A percentile compares a stretch with the other conserved stretches of the same genome.
phyloP scores from a whole-genome alignment of 2,797 vertebrate genomes.

The Melanotaenia nigrans region DNA sequence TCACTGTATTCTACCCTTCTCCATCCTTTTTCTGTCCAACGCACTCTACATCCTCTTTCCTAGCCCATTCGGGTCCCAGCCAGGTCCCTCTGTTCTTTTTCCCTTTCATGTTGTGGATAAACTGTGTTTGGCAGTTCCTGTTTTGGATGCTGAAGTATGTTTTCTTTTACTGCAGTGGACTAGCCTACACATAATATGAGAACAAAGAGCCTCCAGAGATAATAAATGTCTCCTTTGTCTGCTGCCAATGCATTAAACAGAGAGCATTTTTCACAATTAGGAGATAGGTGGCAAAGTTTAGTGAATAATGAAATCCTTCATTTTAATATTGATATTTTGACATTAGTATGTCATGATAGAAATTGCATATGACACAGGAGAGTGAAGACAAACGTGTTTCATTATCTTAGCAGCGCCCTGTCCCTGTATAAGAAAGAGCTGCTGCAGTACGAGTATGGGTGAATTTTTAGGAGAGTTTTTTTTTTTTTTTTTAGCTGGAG shows the following conservation, averaged over 20 bases:
- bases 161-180: slow-evolving; percentile 42
- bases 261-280: slow-evolving; percentile 66
- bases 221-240: slow-evolving; percentile 68
- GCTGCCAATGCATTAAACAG: slow-evolving; percentile 34
- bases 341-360: slow-evolving; percentile 22
- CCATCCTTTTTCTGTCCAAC: slow-evolving; percentile 47
- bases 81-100: slow-evolving; percentile 43
- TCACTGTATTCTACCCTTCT: slow-evolving; percentile 42
- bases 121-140: slow-evolving; percentile 67
- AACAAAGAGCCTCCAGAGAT: slow-evolving; percentile 42
- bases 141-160: slow-evolving; percentile 53
- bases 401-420: slow-evolving; percentile 43
- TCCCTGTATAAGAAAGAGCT: slow-evolving; percentile 40
- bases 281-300: slow-evolving; percentile 45
- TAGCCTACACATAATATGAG: slow-evolving; percentile 49
- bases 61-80: slow-evolving; percentile 39
- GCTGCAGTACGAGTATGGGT: slow-evolving; percentile 29
- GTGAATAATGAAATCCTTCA: slow-evolving; percentile 58
- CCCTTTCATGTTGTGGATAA: slow-evolving; percentile 54
- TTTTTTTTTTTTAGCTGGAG: slow-evolving; percentile 45
- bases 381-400: slow-evolving; percentile 47
- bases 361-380: slow-evolving; percentile 50
- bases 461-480: slow-evolving; percentile 52
- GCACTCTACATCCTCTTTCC: slow-evolving; percentile 44
- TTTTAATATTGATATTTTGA: slow-evolving; percentile 59